Evolutionary conservation across 2,113 vertebrate species (phyloP).

Genomic region (Mastomys natalensis): DNA sequence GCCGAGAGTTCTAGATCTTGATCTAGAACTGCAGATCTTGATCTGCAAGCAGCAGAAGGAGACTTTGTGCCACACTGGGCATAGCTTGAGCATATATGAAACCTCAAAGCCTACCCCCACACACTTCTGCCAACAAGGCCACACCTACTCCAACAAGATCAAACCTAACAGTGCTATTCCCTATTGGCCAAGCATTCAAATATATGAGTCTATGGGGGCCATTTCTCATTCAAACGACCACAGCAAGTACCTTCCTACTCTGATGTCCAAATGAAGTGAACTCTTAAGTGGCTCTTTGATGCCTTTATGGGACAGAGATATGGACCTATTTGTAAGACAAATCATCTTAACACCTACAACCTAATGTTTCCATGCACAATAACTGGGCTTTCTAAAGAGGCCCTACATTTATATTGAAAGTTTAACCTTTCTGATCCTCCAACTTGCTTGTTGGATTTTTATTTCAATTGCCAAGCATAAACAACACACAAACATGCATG

Average conservation of each 20-base stretch:
- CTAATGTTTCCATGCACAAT: not conserved
- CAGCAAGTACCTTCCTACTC: not conserved
- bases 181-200: no score
- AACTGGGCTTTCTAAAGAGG: not conserved
- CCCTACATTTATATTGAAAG: not conserved
- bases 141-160: no score
- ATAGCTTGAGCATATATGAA: no score
- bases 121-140: no score
- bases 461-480: not conserved
- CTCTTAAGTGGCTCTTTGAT: not conserved
- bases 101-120: no score
- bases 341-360: not conserved
- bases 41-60: no score
- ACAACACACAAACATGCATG: not conserved
- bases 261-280: not conserved
- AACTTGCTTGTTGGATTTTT: not conserved
- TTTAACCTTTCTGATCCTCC: not conserved
- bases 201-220: no score
- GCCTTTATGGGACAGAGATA: not conserved
- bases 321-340: not conserved
- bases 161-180: no score
- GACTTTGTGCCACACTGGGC: no score
- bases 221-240: no score
- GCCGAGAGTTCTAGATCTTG: no score
- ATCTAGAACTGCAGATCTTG: no score